These are phyloP conservation scores for Alligator mississippiensis DNA, from an alignment of 2,113 vertebrate species.

Conservation along the genomic window DNA sequence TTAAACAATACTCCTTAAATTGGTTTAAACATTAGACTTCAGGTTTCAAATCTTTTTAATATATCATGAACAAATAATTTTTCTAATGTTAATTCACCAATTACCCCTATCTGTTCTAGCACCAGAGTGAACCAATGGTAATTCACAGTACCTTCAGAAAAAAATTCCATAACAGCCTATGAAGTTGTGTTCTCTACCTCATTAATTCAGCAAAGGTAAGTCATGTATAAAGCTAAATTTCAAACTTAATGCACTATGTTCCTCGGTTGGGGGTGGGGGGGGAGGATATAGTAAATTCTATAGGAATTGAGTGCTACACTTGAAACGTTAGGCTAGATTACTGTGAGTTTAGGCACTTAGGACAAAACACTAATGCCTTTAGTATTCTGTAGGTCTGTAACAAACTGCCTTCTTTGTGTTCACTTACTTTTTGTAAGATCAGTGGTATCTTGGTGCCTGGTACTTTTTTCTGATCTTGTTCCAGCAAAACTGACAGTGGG, in stretches of 20 bases:
- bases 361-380: neutral
- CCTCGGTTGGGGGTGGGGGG: no score
- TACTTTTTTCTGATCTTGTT: slow-evolving; percentile 90
- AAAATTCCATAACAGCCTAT: neutral
- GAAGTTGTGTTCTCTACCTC: neutral
- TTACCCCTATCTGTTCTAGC: neutral
- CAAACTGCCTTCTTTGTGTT: neutral
- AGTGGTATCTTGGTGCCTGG: slow-evolving; percentile 90
- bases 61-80: neutral
- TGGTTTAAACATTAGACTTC: neutral
- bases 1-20: neutral
- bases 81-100: neutral
- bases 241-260: slow-evolving; percentile 9
- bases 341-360: slow-evolving; percentile 4
- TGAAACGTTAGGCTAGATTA: neutral
- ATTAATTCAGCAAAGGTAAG: neutral
- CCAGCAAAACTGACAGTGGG: slow-evolving; percentile 87
- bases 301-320: neutral
- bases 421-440: slow-evolving; percentile 90
- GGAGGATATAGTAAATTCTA: no score
- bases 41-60: neutral
- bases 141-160: neutral
- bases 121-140: neutral
- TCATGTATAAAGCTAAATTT: neutral
- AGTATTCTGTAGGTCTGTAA: neutral